Evolutionary conservation across 2,797 vertebrate genomes (phyloP).

Genomic region (Mormyrus hasselquistii): DNA sequence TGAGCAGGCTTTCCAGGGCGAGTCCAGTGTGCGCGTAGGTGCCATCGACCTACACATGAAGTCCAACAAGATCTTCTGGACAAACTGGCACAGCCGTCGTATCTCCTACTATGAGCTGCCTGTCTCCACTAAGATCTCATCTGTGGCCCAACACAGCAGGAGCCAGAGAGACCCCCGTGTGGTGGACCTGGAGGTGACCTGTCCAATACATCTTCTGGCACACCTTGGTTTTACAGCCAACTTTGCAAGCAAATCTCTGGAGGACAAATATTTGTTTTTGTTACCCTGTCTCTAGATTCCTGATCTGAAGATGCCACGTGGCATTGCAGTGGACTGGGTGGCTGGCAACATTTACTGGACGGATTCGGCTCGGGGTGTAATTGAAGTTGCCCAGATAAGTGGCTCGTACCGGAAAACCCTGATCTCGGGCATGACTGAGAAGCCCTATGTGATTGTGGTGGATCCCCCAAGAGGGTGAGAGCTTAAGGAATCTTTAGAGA

Average conservation of each 20-base stretch:
- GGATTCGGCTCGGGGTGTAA: conserved; percentile 86
- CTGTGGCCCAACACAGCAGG: conserved; percentile 78
- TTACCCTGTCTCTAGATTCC: conserved; percentile 66
- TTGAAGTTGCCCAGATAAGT: conserved; percentile 86
- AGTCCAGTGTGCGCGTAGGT: conserved; percentile 85
- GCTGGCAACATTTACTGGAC: conserved; percentile 97
- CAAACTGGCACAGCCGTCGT: conserved; percentile 92
- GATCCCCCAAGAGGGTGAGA: conserved; percentile 83
- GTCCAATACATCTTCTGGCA: not conserved
- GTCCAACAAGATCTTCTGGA: conserved; percentile 90
- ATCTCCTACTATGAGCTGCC: conserved; percentile 86
- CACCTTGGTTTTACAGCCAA: not conserved
- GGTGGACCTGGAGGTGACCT: conserved; percentile 75
- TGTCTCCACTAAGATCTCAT: conserved; percentile 61
- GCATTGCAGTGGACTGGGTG: conserved; percentile 94
- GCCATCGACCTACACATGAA: conserved; percentile 93
- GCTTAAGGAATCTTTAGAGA: not conserved
- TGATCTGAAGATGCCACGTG: conserved; percentile 88
- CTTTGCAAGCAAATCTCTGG: not conserved
- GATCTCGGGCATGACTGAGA: conserved; percentile 94
- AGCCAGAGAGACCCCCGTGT: conserved; percentile 76
- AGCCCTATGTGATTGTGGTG: conserved; percentile 90
- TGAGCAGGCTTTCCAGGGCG: conserved; percentile 86
- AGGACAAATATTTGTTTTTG: not conserved
- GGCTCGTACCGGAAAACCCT: conserved; percentile 86